Base-by-base conservation (phyloP, 2,113 vertebrate species). In the Dolichotis patagonum region DNA sequence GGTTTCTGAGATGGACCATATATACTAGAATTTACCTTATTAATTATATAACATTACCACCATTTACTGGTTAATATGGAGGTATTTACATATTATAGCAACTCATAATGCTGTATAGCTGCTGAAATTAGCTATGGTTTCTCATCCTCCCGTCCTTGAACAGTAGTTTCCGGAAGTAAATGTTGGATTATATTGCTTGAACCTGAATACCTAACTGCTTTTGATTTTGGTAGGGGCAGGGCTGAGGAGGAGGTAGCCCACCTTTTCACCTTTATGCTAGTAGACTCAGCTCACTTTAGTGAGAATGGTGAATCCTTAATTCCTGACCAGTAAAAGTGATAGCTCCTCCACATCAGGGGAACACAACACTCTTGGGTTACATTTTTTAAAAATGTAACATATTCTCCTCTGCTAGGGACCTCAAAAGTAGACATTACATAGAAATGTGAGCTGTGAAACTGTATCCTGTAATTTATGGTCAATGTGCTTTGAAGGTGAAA, bases 401-500 rank as follows among this genome's bases (percentile, higher is more conserved):
- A 71, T 73, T 97, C 58, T 82, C 38, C 43, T 84, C 26, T 85
- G 5, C 90, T 30, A 43, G 22, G 81, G 54, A 94, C 92, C 88
- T 96, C 88, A 83, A 86, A 97, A 91, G 81, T 88, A 92, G 93
- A 85, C 38, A 9, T 77, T 80, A 54, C 75, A 83, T 62, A 94
- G 87, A 88, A 93, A 85, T 90, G 69, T 92, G 96, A 94, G 84
- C 88, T 78, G n/a, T n/a, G n/a, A n/a, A n/a, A n/a, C n/a, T n/a
- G 7, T 41, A 90, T 92, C 58, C 54, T 95, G 81, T 95, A 96
- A 97, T 97, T 97, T 67, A 90, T 78, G 88, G 94, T 84, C 97
- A 96, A 88, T 96, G 94, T 95, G 83, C 97, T 98, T 97, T 98
- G 96, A 98, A 97, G 97, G 97, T 96, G 95, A 96, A 97, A 97